Evolutionary conservation across 2,797 vertebrate genomes (phyloP), one percentile per base, ranked within the genome.

Genomic region (Oryzias dopingdopingensis): DNA sequence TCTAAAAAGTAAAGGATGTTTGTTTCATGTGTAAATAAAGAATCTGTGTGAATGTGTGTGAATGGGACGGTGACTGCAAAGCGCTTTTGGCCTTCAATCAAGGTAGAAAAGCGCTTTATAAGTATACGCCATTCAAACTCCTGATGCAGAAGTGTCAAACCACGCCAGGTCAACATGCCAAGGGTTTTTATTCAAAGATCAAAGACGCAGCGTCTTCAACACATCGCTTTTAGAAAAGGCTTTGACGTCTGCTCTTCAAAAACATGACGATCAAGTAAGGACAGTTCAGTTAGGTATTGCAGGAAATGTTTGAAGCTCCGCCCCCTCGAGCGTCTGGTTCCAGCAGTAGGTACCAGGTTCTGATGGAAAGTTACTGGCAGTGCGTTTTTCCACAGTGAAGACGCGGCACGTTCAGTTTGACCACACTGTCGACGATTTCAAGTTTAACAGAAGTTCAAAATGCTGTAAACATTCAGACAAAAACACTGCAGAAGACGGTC

Each of bases 101-200:
- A 22, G 20, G 20, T 22, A 2, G 20, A 22, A 22, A 22, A 22
- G 20, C 20, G 20, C 20, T 22, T 2, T 3, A 22, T 3, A 22
- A 22, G 20, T 3, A 22, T 22, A 22, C 20, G 20, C 20, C 20
- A 22, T 22, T 22, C 20, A 22, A 42, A 42, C 14, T 23, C 42
- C 2, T 24, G 20, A 59, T 42, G 20, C 16, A 46, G 15, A 44
- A 14, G 29, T 67, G 66, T 76, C 49, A 75, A 68, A 70, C 48
- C 44, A 65, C 61, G 53, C 45, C 56, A 79, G 15, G 62, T 55
- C 16, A 65, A 77, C 73, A 83, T 77, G 67, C 64, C 72, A 63
- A 42, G 42, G 41, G 44, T 76, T 71, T 83, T 85, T 80, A 85
- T 80, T 86, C 59, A 77, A 68, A 82, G 73, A 67, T 67, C 72